Evolutionary conservation across 1,140 invertebrate genomes (phyloP), one percentile per base, ranked within the genome.

Genomic region (Lepidostoma basale): DNA sequence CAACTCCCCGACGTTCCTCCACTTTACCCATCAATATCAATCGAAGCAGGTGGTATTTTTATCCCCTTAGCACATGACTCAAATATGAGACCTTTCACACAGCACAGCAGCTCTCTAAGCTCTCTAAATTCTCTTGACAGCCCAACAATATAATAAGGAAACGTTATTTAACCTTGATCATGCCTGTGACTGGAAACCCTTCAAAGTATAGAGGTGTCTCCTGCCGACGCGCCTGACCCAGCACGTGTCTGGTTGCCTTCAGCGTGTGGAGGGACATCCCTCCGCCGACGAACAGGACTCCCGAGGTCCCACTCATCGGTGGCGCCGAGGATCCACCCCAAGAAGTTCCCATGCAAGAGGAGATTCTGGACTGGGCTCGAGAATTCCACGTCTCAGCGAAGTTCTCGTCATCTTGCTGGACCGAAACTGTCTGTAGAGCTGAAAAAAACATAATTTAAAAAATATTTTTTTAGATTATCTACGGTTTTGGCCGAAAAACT

Each of bases 211-310:
- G 85, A 54, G 84, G 77, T 4, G 80, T 77, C 74, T 92, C 90
- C 79, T 93, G 90, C 26, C 84, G 88, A 2, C 76, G 36, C 0
- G 79, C 76, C 74, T 92, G 89, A 0, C 89, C 90, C 73, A 87
- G 84, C 23, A 86, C 84, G 25, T 90, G 88, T 52, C 91, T 80
- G 9, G 87, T 86, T 0, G 90, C 88, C 0, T 88, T 88, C 8
- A 92, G 72, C 0, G 91, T 92, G 1, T 88, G 79, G 8, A 92
- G 76, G 1, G 89, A 90, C 85, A 93, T 88, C 1, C 92, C 92
- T 75, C 93, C 91, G 0, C 92, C 92, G 40, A 94, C 75, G 72
- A 92, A 90, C 65, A 93, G 76, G 12, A 93, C 88, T 0, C 91
- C 80, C 76, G 92, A 92, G 71, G 88, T 90, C 5, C 91, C 90